Evolutionary conservation across 2,797 vertebrate genomes (phyloP), one percentile per base, ranked within the genome.

Genomic region (Etheostoma perlongum): DNA sequence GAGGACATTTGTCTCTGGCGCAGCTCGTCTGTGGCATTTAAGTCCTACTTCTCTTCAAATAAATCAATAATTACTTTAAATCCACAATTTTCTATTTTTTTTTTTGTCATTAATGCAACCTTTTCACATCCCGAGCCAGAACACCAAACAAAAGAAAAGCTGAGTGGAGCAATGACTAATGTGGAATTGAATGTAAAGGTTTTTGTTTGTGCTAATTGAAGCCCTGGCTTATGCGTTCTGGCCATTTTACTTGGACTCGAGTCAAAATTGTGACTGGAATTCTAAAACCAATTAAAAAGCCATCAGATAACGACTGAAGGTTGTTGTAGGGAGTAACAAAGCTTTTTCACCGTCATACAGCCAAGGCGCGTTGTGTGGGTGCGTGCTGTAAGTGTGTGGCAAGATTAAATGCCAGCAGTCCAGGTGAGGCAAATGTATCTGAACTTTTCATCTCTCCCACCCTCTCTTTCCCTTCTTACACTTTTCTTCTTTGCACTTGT

Each of bases 51-150:
- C 82, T 82, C 72, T 63, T 66, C 76, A 72, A 47, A 83, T 81
- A 86, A 91, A 95, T 94, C 92, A 74, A 95, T 94, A 93, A 85
- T 83, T 81, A 88, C 85, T 91, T 88, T 75, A 87, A 85, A 88
- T 89, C 80, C 78, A 80, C 84, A 57, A 53, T 85, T 88, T 84
- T 83, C 61, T 10, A 12, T 49, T 67, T 61, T 82, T 67, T 61
- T 82, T 77, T 58, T 65, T 67, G 78, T 82, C 81, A 83, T 85
- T 90, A 85, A 61, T 70, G 51, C 68, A 91, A 69, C 84, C 75
- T 89, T 91, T 91, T 83, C 48, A 55, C 76, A 81, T 82, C 78
- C 59, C 0, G 4, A 69, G 76, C 59, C 67, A 71, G 83, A 86
- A 91, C 81, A 84, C 72, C 48, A 66, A 86, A 81, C 27, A 27